These are phyloP conservation scores for Prionace glauca DNA, from an alignment of 2,797 vertebrate genomes.

Conservation along the genomic window DNA sequence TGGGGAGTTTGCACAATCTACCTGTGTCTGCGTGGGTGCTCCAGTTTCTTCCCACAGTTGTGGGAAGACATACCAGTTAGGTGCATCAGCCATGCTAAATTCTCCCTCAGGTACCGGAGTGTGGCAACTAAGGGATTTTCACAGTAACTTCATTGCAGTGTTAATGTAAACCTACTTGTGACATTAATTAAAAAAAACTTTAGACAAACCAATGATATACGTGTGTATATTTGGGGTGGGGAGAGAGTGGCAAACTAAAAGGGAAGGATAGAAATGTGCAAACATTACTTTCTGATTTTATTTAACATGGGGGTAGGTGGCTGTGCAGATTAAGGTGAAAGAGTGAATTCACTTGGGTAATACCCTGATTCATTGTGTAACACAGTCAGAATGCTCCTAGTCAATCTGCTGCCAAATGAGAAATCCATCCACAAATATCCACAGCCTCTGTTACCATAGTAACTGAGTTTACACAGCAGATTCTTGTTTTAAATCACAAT, in stretches of 20 bases:
- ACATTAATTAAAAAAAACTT: too few species aligned
- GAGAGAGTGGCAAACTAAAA: background rate
- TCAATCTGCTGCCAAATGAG: background rate
- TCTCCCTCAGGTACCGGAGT: too few species aligned
- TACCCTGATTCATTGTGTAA: background rate
- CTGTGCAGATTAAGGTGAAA: background rate
- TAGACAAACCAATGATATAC: too few species aligned
- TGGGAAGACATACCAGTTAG: too few species aligned
- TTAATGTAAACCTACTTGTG: too few species aligned
- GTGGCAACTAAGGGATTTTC: too few species aligned
- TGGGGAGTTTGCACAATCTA: too few species aligned
- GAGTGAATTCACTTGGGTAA: background rate
- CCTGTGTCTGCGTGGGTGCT: too few species aligned
- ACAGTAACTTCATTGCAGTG: too few species aligned
- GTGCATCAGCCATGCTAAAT: too few species aligned
- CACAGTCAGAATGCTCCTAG: background rate
- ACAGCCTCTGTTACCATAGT: slow-evolving; percentile 14
- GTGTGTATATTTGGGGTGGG: background rate
- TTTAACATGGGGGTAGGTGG: background rate
- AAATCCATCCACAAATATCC: background rate
- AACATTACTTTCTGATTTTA: background rate
- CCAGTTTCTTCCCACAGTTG: too few species aligned
- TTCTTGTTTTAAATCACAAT: background rate
- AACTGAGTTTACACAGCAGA: background rate
- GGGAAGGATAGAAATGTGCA: background rate